Base-by-base conservation (phyloP, 2,888 invertebrate species). In the Lysandra coridon region DNA sequence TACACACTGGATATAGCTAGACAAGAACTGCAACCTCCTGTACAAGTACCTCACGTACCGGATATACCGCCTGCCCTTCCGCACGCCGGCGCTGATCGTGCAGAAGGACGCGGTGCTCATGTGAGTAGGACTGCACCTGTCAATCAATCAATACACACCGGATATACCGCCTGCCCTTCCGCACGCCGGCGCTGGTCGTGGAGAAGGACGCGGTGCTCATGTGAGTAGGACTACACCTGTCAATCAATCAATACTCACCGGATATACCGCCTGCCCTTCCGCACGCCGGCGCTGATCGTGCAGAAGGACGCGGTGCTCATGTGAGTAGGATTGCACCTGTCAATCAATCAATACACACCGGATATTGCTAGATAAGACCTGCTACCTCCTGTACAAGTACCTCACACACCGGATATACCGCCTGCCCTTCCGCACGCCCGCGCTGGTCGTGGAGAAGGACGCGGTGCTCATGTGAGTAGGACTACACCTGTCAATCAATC, bases 201-300 rank as follows among this genome's bases (percentile, higher is more conserved):
- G 99, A 99, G 93, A 99, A 99, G 92, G 99, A 99, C 94, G 98
- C 99, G 80, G 98, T 99, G 82, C 97, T 99, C 88, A 98, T 99
- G 98, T 98, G 62, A 23, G 23, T 62, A 7, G 23, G 23, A 23
- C 23, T n/a, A 23, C 1, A 1, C 6, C 6, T n/a, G 17, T 60
- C 60, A 60, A 57, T 57, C 14, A 57, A n/a, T n/a, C n/a, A n/a
- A n/a, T n/a, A n/a, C n/a, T 23, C 99, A 99, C 95, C 96, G 98
- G 95, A 98, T 99, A 95, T 99, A 99, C 92, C 97, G 97, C 79
- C 96, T 99, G 94, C 99, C 99, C 78, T 99, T 99, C 95, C 96
- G 97, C 87, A 98, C 98, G 81, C 98, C 99, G 78, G 99, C 99
- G 81, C 96, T 99, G 84, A 99, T 99, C 83, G 99, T 99, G 14